Evolutionary conservation across 1,140 invertebrate genomes (phyloP).

Genomic region (Colletes gigas): DNA sequence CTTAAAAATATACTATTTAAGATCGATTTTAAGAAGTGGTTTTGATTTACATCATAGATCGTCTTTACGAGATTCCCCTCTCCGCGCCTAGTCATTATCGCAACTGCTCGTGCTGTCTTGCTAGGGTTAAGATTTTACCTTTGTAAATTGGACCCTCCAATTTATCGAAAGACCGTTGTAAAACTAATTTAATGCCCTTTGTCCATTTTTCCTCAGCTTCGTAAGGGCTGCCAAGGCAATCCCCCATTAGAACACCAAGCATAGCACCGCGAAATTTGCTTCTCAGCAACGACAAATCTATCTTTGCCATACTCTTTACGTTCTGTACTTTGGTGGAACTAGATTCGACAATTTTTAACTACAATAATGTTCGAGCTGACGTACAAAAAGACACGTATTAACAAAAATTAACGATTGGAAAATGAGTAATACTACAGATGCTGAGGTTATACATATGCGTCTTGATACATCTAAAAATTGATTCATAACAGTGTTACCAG

Average conservation of each 20-base stretch:
- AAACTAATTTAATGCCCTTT: conserved; percentile 79
- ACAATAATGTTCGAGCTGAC: no score
- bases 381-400: neutral
- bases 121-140: conserved; percentile 76
- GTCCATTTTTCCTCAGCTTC: conserved; percentile 83
- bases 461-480: no score
- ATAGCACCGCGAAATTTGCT: conserved; percentile 86
- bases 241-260: conserved; percentile 86
- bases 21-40: no score
- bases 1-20: no score
- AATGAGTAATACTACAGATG: neutral
- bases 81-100: no score
- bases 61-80: no score
- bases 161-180: conserved; percentile 84
- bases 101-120: no score
- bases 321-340: neutral
- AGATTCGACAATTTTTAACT: neutral
- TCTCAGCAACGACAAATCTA: conserved; percentile 77
- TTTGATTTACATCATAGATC: no score
- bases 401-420: neutral
- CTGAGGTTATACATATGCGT: neutral
- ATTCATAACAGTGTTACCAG: no score
- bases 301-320: conserved; percentile 61
- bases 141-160: conserved; percentile 82
- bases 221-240: conserved; percentile 88